Conservation (phyloP, 2,113 vertebrate genomes). For the Peucedramus taeniatus region DNA sequence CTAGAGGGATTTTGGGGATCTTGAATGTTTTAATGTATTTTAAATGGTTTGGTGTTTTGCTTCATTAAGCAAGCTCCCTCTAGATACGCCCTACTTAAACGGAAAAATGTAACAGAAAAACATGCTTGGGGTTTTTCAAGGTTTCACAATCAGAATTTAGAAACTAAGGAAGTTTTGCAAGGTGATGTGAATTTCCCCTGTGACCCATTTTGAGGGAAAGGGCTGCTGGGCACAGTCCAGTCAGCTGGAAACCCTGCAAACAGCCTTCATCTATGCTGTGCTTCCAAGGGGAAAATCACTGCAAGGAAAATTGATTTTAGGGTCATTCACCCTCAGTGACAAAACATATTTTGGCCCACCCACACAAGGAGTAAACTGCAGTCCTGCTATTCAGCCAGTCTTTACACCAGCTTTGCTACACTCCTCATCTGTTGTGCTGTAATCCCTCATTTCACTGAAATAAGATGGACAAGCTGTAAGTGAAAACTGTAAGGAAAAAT, state of each 20-base stretch:
- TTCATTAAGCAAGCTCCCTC: slow-evolving; percentile 69
- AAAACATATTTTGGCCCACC: slow-evolving; percentile 6
- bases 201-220: slow-evolving; percentile 38
- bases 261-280: slow-evolving; percentile 53
- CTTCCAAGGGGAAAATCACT: slow-evolving; percentile 77
- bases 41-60: slow-evolving; percentile 65
- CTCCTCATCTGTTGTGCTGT: not conserved
- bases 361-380: slow-evolving; percentile 38
- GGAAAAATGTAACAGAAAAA: slow-evolving; percentile 38
- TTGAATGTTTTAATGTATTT: slow-evolving; percentile 64
- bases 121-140: slow-evolving; percentile 3
- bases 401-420: not conserved
- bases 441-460: slow-evolving; percentile 42
- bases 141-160: not conserved
- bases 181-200: slow-evolving; percentile 24
- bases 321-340: slow-evolving; percentile 56
- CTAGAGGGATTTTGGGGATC: slow-evolving; percentile 20
- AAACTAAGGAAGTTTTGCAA: slow-evolving; percentile 11
- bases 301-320: slow-evolving; percentile 75
- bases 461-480: not conserved
- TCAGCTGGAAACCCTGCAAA: slow-evolving; percentile 64
- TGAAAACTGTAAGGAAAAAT: not conserved
- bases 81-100: slow-evolving; percentile 57
- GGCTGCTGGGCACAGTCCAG: slow-evolving; percentile 42
- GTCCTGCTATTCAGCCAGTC: not conserved